phyloP scores from a whole-genome alignment of 37 sponge, comb jelly and placozoan species.

The Spongilla lacustris region DNA sequence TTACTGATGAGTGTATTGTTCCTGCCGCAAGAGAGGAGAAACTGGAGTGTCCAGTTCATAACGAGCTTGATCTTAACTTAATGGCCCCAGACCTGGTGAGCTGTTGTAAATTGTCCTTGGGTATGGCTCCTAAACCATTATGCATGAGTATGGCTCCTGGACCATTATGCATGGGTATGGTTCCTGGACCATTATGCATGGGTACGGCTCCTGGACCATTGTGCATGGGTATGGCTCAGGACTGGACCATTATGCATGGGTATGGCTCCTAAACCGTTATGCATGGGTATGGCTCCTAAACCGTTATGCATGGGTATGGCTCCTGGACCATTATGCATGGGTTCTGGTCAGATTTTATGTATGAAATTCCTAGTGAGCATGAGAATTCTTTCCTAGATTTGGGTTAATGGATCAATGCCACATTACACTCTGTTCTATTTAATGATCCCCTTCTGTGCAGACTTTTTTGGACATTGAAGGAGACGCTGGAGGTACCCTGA shows the following conservation, averaged over 20 bases:
- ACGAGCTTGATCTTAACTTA: slow-evolving; percentile 24
- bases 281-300: too few relatives aligned
- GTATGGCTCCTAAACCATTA: not conserved
- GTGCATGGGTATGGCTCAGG: too few relatives aligned
- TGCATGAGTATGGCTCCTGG: slow-evolving; percentile 26
- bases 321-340: too few relatives aligned
- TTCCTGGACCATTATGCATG: not conserved
- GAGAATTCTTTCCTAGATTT: too few relatives aligned
- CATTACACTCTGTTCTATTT: not conserved
- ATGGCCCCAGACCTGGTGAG: slow-evolving; percentile 77
- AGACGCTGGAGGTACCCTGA: slow-evolving; percentile 9
- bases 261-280: too few relatives aligned
- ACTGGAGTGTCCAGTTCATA: slow-evolving; percentile 62
- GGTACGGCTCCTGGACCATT: slow-evolving; percentile 25
- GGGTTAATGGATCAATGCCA: too few relatives aligned
- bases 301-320: too few relatives aligned
- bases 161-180: slow-evolving; percentile 28
- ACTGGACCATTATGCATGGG: too few relatives aligned
- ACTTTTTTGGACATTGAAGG: not conserved
- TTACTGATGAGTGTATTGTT: slow-evolving; percentile 33
- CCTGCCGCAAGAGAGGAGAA: slow-evolving; percentile 16
- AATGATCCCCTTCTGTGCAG: not conserved
- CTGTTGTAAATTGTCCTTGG: too few relatives aligned
- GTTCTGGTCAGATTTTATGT: too few relatives aligned
- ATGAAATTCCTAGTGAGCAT: too few relatives aligned